Evolutionary conservation across 2,888 invertebrate species (phyloP).

Genomic region (Fissipunctia ypsillon): DNA sequence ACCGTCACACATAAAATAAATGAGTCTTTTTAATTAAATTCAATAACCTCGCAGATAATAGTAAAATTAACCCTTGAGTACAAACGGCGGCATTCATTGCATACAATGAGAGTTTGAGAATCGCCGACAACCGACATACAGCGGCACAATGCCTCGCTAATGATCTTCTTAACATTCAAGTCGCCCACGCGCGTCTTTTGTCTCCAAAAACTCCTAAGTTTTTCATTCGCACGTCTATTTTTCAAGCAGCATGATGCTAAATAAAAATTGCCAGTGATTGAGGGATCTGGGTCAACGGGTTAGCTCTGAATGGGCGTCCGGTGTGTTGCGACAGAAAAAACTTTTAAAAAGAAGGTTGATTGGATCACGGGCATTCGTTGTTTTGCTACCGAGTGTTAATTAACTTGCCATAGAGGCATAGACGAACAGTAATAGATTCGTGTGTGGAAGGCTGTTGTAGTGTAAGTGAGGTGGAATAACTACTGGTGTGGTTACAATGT

Average conservation of each 20-base stretch:
- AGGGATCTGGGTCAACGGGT: constrained; percentile 86
- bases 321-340: constrained; percentile 76
- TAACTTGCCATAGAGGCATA: constrained; percentile 64
- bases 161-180: constrained; percentile 89
- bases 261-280: constrained; percentile 81
- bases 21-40: constrained; percentile 64
- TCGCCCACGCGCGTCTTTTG: constrained; percentile 87
- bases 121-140: constrained; percentile 69
- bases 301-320: constrained; percentile 73
- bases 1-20: constrained; percentile 55
- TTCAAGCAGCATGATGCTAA: constrained; percentile 85
- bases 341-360: constrained; percentile 74
- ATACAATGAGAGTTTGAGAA: constrained; percentile 78
- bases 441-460: constrained; percentile 28
- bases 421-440: constrained; percentile 56
- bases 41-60: constrained; percentile 67
- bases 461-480: constrained; percentile 28
- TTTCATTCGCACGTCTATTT: constrained; percentile 85
- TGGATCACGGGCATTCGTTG: constrained; percentile 79
- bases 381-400: constrained; percentile 79
- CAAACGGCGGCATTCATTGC: constrained; percentile 49
- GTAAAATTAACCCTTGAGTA: constrained; percentile 64
- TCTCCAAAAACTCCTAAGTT: constrained; percentile 85
- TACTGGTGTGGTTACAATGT: constrained; percentile 20
- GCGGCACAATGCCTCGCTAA: constrained; percentile 85